Conservation (phyloP, 2,113 vertebrate species). For the Monopterus albus region DNA sequence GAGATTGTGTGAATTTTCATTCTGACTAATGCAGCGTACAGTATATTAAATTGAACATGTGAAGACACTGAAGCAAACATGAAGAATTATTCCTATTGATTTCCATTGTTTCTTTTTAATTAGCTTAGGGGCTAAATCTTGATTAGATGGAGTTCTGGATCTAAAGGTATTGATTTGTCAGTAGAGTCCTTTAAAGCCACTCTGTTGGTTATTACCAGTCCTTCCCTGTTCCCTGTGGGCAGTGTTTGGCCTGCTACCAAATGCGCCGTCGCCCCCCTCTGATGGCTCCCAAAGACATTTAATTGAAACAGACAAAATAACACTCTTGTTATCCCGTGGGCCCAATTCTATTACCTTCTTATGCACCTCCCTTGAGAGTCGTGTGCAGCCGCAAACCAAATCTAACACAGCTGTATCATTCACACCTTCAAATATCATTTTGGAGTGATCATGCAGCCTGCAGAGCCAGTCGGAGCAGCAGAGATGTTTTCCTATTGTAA, state of each 20-base stretch:
- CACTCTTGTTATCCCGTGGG: constrained; percentile 69
- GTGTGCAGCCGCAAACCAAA: constrained; percentile 13
- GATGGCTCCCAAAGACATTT: constrained; percentile 61
- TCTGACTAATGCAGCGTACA: constrained; percentile 7
- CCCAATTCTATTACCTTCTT: constrained; percentile 74
- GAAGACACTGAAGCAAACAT: constrained; percentile 23
- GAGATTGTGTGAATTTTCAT: neutral
- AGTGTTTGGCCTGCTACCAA: constrained; percentile 53
- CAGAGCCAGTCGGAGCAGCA: neutral
- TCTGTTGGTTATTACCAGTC: constrained; percentile 58
- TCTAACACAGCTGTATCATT: constrained; percentile 30
- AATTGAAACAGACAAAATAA: constrained; percentile 82
- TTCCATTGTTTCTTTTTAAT: constrained; percentile 69
- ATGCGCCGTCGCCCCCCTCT: constrained; percentile 36
- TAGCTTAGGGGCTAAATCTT: constrained; percentile 53
- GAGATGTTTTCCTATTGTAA: constrained; percentile 21
- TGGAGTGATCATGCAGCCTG: constrained; percentile 30
- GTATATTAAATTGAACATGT: constrained; percentile 37
- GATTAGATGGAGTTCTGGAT: constrained; percentile 62
- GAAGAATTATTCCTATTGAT: constrained; percentile 68
- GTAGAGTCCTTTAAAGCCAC: constrained; percentile 61
- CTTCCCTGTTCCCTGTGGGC: constrained; percentile 48
- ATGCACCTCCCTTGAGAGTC: constrained; percentile 58
- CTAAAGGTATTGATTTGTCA: constrained; percentile 71
- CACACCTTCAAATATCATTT: constrained; percentile 58